Evolutionary conservation across 1,140 invertebrate species (phyloP), one percentile per base, ranked within the genome.

Genomic region (Cydia fagiglandana): DNA sequence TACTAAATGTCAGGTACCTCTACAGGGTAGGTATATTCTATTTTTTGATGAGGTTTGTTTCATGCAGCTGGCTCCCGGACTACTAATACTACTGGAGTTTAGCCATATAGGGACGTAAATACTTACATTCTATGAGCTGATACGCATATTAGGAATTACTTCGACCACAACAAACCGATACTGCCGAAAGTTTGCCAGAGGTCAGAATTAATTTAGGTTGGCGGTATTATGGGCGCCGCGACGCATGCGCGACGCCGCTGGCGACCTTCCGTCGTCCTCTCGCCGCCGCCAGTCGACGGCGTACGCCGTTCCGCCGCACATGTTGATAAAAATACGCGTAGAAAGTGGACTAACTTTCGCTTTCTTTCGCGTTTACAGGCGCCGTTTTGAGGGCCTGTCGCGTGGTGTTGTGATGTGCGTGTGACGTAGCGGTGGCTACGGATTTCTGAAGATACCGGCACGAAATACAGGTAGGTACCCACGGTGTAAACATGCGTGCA

Each of bases 221-320:
- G 77, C 77, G 75, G 73, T 53, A 73, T 81, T 76, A 70, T 79
- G 77, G 73, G 38, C 38, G 66, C 34, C 70, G 82, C 64, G 75
- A 83, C 88, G 88, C 90, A 88, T 90, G 88, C 88, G 89, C 84
- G 77, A 66, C 75, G 70, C 73, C 80, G 73, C 83, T 73, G 73
- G 74, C 86, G 91, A 93, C 91, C 91, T 93, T 91, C 86, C 78
- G 80, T 83, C 88, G 91, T 90, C 91, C 91, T 93, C 81, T 82
- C 20, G 68, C 77, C 41, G 13, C 12, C 41, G 41, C 45, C 84
- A 91, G 89, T 91, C 82, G 83, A 80, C 84, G 83, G 83, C 85
- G 78, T 76, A 81, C 82, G 84, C 83, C 83, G 86, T 81, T 79
- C 76, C 76, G 78, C 78, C 81, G 75, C 82, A 83, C 86, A 85